These are phyloP conservation scores for Stenchaetothrips biformis DNA, from an alignment of 2,888 invertebrate species.

Conservation along the genomic window DNA sequence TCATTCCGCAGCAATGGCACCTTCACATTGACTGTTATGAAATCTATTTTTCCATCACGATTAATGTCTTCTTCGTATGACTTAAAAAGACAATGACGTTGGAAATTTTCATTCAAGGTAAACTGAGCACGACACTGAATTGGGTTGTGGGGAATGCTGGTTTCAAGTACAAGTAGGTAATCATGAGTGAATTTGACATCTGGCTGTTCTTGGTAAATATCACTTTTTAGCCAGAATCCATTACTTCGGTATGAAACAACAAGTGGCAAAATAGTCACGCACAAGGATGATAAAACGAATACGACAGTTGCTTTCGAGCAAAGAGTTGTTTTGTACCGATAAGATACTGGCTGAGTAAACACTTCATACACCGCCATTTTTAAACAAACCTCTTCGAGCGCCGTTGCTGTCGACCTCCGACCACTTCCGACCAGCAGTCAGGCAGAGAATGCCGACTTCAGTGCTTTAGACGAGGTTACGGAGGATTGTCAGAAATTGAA, in stretches of 20 bases:
- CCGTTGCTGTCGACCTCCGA: background rate
- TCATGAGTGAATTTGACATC: conserved; percentile 13
- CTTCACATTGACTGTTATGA: background rate
- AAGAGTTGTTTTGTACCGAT: background rate
- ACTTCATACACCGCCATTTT: conserved; percentile 18
- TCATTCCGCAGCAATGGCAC: background rate
- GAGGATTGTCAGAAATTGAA: too few relatives aligned
- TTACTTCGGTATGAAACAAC: background rate
- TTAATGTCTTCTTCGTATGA: background rate
- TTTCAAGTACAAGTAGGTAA: background rate
- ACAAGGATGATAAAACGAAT: background rate
- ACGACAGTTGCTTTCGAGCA: conserved; percentile 4
- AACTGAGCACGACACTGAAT: conserved; percentile 7
- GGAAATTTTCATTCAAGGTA: background rate
- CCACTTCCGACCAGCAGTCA: too few relatives aligned
- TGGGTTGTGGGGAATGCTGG: background rate
- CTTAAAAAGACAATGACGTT: background rate
- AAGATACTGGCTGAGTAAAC: background rate
- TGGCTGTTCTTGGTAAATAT: background rate
- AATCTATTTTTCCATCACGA: conserved; percentile 12
- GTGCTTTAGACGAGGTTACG: too few relatives aligned
- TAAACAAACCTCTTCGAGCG: background rate
- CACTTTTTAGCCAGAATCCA: background rate
- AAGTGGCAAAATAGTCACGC: background rate
- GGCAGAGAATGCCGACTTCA: too few relatives aligned